Evolutionary conservation across 2,797 vertebrate species (phyloP), one percentile per base, ranked within the genome.

Genomic region (Chromobotia macracanthus): DNA sequence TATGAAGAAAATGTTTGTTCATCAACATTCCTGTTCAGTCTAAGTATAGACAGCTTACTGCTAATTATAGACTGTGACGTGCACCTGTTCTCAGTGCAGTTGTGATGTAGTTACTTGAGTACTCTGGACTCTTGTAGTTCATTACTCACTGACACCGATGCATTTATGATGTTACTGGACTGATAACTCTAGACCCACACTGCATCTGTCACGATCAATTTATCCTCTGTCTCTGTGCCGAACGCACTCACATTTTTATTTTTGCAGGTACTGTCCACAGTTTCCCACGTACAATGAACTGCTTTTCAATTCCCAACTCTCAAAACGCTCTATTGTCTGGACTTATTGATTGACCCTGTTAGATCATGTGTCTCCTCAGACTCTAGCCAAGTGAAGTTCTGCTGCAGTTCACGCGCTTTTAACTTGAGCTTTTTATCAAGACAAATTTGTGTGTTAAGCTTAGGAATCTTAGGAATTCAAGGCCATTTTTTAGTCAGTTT

Each of bases 281-380:
- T 73, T 53, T 68, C 25, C 55, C n/a, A 15, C n/a, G 48, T 56
- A 78, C 67, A 71, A 78, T 38, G n/a, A 78, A 46, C 28, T 51
- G 56, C 31, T 72, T 79, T 79, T 79, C 56, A 41, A 78, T 78
- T 78, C 69, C 66, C 67, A 72, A 15, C 68, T 28, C 68, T 28
- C 31, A 2, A 19, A 63, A 64, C 8, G 19, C 60, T 64, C 31
- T 55, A 19, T 79, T 79, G 77, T 79, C 56, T 71, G 44, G 56
- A 78, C 46, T 51, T 78, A 79, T 79, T 64, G 67, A 79, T 79
- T 46, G 68, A 46, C 28, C 19, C 58, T 55, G 53, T 63, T 46
- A 79, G 56, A 79, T 72, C 48, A 41, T 44, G 67, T 64, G 28
- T 71, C 56, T 71, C n/a, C 19, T 63, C 46, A 71, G 56, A 67